A percentile compares a stretch with the other conserved stretches of the same genome.
phyloP scores from a whole-genome alignment of 92 coral and sea anemone genomes.

The Heliopora coerulea region DNA sequence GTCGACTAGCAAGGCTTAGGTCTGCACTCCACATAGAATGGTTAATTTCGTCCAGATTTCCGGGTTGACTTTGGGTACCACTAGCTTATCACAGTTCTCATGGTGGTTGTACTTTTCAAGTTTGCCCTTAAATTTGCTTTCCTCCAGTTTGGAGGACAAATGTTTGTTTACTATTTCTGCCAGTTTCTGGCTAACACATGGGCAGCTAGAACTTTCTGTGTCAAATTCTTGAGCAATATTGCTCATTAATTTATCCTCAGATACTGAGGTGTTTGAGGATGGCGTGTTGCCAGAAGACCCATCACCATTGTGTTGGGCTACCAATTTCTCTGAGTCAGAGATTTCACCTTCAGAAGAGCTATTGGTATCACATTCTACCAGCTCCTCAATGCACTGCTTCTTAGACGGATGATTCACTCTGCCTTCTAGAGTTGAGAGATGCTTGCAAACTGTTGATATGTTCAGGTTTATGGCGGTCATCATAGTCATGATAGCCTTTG shows the following conservation, averaged over 20 bases:
- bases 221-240: conserved; percentile 45
- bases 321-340: conserved; percentile 35
- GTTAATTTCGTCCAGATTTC: conserved; percentile 37
- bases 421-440: neutral
- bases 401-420: neutral
- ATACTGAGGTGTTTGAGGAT: neutral
- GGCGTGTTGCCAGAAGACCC: conserved; percentile 2
- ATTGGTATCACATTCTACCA: neutral
- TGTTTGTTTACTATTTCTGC: conserved; percentile 49
- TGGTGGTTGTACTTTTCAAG: conserved; percentile 23
- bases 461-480: neutral
- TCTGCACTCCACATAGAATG: conserved; percentile 3
- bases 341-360: neutral
- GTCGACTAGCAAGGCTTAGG: conserved; percentile 17
- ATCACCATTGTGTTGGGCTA: neutral
- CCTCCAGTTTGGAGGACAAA: conserved; percentile 46
- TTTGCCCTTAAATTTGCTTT: conserved; percentile 40
- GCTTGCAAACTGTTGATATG: neutral
- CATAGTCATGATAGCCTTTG: neutral
- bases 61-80: conserved; percentile 34
- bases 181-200: conserved; percentile 29
- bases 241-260: conserved; percentile 20
- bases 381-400: neutral
- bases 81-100: conserved; percentile 18
- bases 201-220: conserved; percentile 23